Conservation (phyloP, 2,888 invertebrate species). For the Pegoplata infirma region DNA sequence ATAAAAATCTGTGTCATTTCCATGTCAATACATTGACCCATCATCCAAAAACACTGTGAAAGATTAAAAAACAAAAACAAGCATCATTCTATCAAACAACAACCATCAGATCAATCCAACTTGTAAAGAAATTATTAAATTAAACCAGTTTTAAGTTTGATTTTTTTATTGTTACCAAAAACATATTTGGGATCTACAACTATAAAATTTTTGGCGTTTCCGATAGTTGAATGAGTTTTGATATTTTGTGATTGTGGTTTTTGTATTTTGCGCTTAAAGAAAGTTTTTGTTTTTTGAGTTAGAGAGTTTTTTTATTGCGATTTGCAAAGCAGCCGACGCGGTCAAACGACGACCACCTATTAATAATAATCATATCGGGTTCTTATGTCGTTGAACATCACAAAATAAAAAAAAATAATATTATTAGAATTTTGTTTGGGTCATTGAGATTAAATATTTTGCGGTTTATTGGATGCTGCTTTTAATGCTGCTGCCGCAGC, state of each 20-base stretch:
- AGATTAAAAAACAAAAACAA: neutral
- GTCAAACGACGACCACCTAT: too few species aligned
- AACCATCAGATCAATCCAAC: neutral
- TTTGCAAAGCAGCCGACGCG: neutral
- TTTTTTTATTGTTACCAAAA: neutral
- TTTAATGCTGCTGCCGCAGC: neutral
- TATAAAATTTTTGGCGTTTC: neutral
- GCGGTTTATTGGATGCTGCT: neutral
- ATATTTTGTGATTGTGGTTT: neutral
- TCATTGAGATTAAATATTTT: slow-evolving; percentile 24
- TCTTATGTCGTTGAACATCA: neutral
- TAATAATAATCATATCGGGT: slow-evolving; percentile 21
- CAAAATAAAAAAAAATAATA: neutral
- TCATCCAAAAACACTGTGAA: too few species aligned
- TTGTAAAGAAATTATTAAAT: slow-evolving; percentile 8
- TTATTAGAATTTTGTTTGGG: slow-evolving; percentile 9
- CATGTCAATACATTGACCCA: neutral
- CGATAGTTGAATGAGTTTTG: neutral
- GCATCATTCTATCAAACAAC: neutral
- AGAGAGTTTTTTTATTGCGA: neutral
- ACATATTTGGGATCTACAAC: neutral
- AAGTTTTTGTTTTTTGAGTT: slow-evolving; percentile 25
- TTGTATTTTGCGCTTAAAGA: slow-evolving; percentile 12
- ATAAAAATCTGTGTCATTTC: neutral
- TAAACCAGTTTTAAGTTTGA: slow-evolving; percentile 28